phyloP scores from a whole-genome alignment of 2,797 vertebrate genomes.

The Cichlasoma orientale region DNA sequence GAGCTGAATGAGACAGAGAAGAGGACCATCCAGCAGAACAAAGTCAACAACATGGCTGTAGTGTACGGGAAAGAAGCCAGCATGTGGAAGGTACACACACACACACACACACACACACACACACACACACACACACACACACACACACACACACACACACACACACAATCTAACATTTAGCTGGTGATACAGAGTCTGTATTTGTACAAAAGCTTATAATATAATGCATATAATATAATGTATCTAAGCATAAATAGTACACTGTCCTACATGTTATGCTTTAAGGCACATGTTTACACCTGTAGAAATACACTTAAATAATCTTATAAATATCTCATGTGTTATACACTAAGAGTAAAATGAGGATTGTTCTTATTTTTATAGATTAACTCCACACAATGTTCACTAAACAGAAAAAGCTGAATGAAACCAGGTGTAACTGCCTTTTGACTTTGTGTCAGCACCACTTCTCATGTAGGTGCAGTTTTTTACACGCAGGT shows the following conservation, averaged over 20 bases:
- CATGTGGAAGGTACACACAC: slow-evolving; percentile 91
- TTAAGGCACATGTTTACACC: neutral
- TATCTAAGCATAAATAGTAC: neutral
- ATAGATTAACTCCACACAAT: neutral
- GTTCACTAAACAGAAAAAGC: neutral
- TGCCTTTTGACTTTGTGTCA: neutral
- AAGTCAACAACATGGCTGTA: slow-evolving; percentile 91
- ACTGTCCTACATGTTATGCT: neutral
- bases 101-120: neutral
- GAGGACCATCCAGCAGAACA: slow-evolving; percentile 85
- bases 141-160: neutral
- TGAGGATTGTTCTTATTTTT: neutral
- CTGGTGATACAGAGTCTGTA: neutral
- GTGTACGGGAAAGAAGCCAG: slow-evolving; percentile 93
- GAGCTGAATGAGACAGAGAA: slow-evolving; percentile 90
- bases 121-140: no score
- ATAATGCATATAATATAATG: no score
- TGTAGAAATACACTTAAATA: neutral
- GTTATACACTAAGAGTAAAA: neutral
- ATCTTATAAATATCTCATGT: neutral
- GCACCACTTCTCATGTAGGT: neutral
- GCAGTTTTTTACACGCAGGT: neutral
- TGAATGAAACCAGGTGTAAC: neutral
- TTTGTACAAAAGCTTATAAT: neutral
- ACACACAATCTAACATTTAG: no score